Evolutionary conservation across 2,797 vertebrate species (phyloP).

Genomic region (Varecia variegata): DNA sequence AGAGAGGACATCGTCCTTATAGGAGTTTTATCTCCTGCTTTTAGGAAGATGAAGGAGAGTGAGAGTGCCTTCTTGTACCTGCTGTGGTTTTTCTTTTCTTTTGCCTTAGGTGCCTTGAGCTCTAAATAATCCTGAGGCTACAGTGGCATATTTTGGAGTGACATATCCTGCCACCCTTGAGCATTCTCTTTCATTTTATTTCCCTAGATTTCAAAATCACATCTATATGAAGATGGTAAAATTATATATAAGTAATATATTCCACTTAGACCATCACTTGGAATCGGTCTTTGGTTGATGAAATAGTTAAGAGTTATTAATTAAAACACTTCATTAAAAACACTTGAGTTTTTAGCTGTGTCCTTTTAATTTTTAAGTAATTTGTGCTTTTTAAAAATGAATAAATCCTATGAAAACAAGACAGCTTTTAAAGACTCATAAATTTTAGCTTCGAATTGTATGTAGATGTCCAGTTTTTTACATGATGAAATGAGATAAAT

Average conservation of each 20-base stretch:
- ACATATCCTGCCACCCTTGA: not conserved
- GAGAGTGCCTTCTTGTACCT: not conserved
- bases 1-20: not conserved
- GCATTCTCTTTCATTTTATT: not conserved
- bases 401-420: not conserved
- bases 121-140: not conserved
- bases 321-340: too few species aligned
- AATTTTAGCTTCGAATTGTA: not conserved
- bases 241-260: not conserved
- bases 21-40: not conserved
- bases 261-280: not conserved
- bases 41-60: not conserved
- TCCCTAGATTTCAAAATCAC: not conserved
- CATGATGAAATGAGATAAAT: not conserved
- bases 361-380: not conserved
- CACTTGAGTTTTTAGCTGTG: not conserved
- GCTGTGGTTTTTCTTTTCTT: not conserved
- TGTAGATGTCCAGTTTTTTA: not conserved
- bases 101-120: not conserved
- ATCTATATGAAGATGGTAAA: not conserved
- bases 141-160: not conserved
- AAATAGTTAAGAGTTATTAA: not conserved
- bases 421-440: not conserved
- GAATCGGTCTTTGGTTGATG: not conserved
- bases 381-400: not conserved